Conservation (phyloP, 1,140 invertebrate genomes). For the Agrilus planipennis region DNA sequence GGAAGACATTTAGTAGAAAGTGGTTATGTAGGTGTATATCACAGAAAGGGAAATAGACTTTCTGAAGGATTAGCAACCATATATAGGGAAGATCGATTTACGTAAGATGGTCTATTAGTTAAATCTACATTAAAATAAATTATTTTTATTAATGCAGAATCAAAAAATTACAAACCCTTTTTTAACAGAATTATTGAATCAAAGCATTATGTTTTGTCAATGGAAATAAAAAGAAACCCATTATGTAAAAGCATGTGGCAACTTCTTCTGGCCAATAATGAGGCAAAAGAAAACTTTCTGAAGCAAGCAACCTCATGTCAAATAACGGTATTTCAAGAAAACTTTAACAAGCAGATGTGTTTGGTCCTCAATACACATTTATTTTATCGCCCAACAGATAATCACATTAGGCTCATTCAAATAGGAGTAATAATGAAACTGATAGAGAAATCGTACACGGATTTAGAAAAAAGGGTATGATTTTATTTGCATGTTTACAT, state of each 20-base stretch:
- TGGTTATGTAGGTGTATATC: too few relatives aligned
- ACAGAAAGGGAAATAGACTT: too few relatives aligned
- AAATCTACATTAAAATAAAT: too few relatives aligned
- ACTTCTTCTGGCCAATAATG: constrained; percentile 45
- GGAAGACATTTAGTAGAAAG: too few relatives aligned
- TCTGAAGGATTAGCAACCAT: too few relatives aligned
- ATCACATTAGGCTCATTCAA: constrained; percentile 76
- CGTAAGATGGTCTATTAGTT: too few relatives aligned
- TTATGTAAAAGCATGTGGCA: constrained; percentile 47
- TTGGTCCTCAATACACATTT: constrained; percentile 83
- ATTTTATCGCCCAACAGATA: constrained; percentile 80
- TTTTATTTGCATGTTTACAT: background rate
- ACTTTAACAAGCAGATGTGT: constrained; percentile 44
- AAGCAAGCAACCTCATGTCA: constrained; percentile 50
- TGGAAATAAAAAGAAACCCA: constrained; percentile 39
- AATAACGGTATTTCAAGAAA: constrained; percentile 47
- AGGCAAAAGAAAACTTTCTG: constrained; percentile 46
- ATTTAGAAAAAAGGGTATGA: constrained; percentile 36
- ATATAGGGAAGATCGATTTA: too few relatives aligned
- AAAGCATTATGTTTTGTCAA: constrained; percentile 37
- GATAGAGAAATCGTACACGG: constrained; percentile 38
- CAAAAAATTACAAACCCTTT: too few relatives aligned
- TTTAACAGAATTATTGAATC: constrained; percentile 38
- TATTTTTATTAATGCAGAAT: too few relatives aligned
- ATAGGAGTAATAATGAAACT: constrained; percentile 49